Evolutionary conservation across 2,113 vertebrate species (phyloP), one percentile per base, ranked within the genome.

Genomic region (Tonatia bakeri): DNA sequence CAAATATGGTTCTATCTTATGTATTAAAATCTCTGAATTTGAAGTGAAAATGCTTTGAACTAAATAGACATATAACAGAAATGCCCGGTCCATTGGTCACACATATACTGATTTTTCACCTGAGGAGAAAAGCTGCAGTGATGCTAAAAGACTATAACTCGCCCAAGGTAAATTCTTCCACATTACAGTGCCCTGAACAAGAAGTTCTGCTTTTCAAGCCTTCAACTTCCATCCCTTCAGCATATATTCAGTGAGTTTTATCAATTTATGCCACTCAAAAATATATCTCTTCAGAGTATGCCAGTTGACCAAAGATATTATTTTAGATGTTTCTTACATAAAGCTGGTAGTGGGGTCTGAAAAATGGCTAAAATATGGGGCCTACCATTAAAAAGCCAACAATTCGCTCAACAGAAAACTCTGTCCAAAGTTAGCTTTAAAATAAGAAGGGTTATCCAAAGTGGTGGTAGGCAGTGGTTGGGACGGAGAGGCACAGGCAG

Each of bases 11-110:
- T 70, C 19, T 87, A 15, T 87, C 11, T 90, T 22, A 56, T 69
- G 56, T 10, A 69, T 67, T 87, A 73, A 92, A 84, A 33, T 36
- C 24, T 43, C 19, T 67, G n/a, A 89, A 87, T 76, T 75, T 93
- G 33, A 87, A 70, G 14, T 67, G 89, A 61, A 91, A 89, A 87
- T 72, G 2, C 45, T 96, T 67, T 87, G 17, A 95, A 86, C 81
- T 65, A 87, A 69, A 75, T 59, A 89, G 8, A 80, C 75, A 75
- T 3, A 28, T 80, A 93, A 70, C 87, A 70, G 79, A 91, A 91
- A 85, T 40, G 9, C 9, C 40, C 52, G 5, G 82, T 36, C 83
- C 5, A 50, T 65, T 87, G 15, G 31, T 96, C 80, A 83, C 40
- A 43, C 7, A 64, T 72, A 76, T 7, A 85, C 24, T 90, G 16